Evolutionary conservation across 2,797 vertebrate genomes (phyloP).

Genomic region (Microchirus variegatus): DNA sequence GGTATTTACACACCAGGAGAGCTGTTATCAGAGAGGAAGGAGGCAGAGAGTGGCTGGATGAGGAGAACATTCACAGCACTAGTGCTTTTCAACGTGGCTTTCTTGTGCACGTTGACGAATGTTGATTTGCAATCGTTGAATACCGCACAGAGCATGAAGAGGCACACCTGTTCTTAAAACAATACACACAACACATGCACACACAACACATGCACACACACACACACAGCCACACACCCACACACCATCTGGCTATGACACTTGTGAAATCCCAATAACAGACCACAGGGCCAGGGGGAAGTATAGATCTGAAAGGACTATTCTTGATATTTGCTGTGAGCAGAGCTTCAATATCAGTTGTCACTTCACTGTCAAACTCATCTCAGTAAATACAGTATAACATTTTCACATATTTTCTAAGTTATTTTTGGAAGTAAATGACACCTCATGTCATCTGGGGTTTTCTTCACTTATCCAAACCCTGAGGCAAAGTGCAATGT

Average conservation of each 20-base stretch:
- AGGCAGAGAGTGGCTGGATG: constrained; percentile 14
- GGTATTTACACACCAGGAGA: constrained; percentile 73
- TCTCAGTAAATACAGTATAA: neutral
- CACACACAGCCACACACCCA: too few relatives aligned
- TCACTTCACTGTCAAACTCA: constrained; percentile 12
- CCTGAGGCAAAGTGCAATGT: too few relatives aligned
- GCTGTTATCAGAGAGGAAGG: constrained; percentile 37
- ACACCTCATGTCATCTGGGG: too few relatives aligned
- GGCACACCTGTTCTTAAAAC: constrained; percentile 47
- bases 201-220: too few relatives aligned
- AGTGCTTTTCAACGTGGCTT: constrained; percentile 24
- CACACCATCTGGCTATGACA: constrained; percentile 28
- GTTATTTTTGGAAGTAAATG: too few relatives aligned
- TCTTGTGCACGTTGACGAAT: constrained; percentile 33
- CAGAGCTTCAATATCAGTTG: constrained; percentile 12
- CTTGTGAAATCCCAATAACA: constrained; percentile 48
- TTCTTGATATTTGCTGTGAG: constrained; percentile 13
- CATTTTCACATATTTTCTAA: too few relatives aligned
- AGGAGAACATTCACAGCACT: constrained; percentile 29
- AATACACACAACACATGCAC: too few relatives aligned
- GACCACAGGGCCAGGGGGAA: constrained; percentile 31
- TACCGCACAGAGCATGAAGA: constrained; percentile 10
- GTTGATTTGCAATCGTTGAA: constrained; percentile 15
- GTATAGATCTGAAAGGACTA: constrained; percentile 34
- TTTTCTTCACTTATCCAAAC: too few relatives aligned